Base-by-base conservation (phyloP, 2,797 vertebrate species). In the Channallabes apus region DNA sequence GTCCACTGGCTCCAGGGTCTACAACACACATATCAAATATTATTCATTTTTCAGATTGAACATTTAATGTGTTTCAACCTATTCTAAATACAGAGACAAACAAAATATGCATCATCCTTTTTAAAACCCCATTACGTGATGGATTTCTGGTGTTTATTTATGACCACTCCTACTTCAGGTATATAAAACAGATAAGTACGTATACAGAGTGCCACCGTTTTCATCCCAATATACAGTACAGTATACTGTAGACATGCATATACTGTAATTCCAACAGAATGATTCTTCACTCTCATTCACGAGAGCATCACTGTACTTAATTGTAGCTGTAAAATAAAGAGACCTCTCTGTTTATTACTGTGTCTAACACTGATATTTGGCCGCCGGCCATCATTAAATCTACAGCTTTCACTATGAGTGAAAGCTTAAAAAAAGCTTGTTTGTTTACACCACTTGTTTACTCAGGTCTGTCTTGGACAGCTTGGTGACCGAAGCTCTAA, bases 1-100 rank as follows among this genome's bases (percentile, higher is more conserved):
- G 92, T 99, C 98, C 86, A 99, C 97, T 0, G 97, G 97, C 91
- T 99, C 97, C 90, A 97, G 95, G 89, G 94, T 99, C 98, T 99
- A 89, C 6, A 84, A 87, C 73, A 86, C 90, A 83, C 82, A 61
- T 27, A 8, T 20, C 35, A 82, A 35, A 35, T 15, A 15, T 69
- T 82, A 56, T 8, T 11, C 35, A 54, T 14, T 54, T 54, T 38
- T 41, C 32, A 41, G 35, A 41, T 62, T 62, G 22, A 41, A 38
- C 11, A 24, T 5, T 22, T 59, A 22, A 35, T 59, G 32, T 24
- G 9, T 15, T 75, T 29, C 3, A 32, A 76, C 58, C 58, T 4
- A 20, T 12, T 54, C 29, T 18, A 54, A 75, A 51, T 54, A 18
- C 51, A 75, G 72, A 18, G 20, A 12, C 54, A 77, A 59, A 46